phyloP scores from a whole-genome alignment of 2,797 vertebrate genomes.

The Spinibarbus caldwelli region DNA sequence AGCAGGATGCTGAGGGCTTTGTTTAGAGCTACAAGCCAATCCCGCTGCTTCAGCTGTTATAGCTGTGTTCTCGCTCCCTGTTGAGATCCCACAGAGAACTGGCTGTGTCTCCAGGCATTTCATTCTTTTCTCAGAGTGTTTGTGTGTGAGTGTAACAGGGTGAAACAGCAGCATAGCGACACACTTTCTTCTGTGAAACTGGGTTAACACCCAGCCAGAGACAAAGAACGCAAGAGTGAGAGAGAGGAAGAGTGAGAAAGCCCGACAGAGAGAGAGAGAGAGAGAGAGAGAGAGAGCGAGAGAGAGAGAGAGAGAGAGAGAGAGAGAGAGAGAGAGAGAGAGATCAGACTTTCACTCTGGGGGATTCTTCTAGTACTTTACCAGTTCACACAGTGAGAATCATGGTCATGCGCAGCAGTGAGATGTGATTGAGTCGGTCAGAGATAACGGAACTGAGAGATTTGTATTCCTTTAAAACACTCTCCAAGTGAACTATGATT shows the following conservation, averaged over 20 bases:
- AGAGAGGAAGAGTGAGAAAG: background rate
- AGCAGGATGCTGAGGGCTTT: slow-evolving; percentile 1
- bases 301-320: background rate
- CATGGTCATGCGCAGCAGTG: slow-evolving; percentile 19
- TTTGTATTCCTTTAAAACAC: background rate
- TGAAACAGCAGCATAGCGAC: slow-evolving; percentile 37
- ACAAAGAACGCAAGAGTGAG: slow-evolving; percentile 19
- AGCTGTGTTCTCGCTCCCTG: background rate
- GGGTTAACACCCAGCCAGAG: slow-evolving; percentile 47
- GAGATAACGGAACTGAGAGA: slow-evolving; percentile 5
- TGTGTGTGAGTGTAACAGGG: slow-evolving; percentile 25
- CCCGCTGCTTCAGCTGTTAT: slow-evolving; percentile 35
- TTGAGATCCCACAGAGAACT: slow-evolving; percentile 38
- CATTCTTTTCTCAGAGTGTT: slow-evolving; percentile 16
- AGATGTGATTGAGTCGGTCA: background rate
- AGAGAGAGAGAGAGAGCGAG: background rate
- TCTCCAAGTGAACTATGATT: background rate
- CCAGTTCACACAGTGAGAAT: slow-evolving; percentile 28
- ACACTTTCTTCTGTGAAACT: slow-evolving; percentile 50
- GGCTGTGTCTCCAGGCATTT: slow-evolving; percentile 41
- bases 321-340: slow-evolving; percentile 12
- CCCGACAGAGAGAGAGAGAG: background rate
- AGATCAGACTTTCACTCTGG: background rate
- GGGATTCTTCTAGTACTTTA: slow-evolving; percentile 31
- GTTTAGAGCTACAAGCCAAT: slow-evolving; percentile 15